Evolutionary conservation across 1,140 invertebrate species (phyloP).

Genomic region (Pogonognathellus flavescens): DNA sequence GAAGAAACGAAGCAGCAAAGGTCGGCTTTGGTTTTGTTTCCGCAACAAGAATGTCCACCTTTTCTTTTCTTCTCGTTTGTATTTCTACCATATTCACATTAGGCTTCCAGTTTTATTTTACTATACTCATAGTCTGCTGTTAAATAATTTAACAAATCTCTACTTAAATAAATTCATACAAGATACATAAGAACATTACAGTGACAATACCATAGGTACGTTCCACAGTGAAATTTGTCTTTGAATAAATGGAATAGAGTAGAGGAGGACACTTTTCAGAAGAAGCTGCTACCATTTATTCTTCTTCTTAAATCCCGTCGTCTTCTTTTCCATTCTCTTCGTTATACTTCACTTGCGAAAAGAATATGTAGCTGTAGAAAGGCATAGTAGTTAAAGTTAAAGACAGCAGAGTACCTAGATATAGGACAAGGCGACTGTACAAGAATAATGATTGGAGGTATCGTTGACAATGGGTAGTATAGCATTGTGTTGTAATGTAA

Average conservation of each 20-base stretch:
- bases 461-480: background rate
- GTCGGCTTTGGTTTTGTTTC: constrained; percentile 4
- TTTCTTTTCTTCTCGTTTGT: background rate
- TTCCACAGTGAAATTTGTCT: too few species aligned
- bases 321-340: background rate
- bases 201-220: too few species aligned
- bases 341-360: background rate
- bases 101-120: too few species aligned
- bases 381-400: background rate
- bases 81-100: background rate
- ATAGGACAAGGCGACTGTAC: background rate
- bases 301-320: too few species aligned
- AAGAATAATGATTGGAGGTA: too few species aligned
- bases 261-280: too few species aligned
- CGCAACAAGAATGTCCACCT: background rate
- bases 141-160: too few species aligned
- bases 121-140: too few species aligned
- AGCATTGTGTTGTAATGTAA: constrained; percentile 9
- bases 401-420: background rate
- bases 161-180: too few species aligned
- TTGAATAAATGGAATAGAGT: too few species aligned
- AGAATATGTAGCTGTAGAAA: background rate
- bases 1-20: background rate
- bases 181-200: too few species aligned
- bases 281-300: too few species aligned